phyloP scores from a whole-genome alignment of 2,888 invertebrate genomes.

The Ophion ellenae region DNA sequence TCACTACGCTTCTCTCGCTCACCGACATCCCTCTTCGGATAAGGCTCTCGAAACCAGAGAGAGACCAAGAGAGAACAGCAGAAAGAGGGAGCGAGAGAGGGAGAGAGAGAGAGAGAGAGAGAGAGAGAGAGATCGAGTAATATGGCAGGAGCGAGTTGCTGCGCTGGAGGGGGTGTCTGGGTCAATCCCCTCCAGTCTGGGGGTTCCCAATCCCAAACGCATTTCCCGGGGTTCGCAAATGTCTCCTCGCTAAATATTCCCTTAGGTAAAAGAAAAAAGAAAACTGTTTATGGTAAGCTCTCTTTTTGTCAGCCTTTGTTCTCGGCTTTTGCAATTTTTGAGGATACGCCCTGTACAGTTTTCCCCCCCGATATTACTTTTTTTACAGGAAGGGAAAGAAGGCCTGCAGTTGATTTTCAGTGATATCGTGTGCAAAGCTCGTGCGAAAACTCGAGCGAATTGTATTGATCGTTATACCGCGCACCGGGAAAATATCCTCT shows the following conservation, averaged over 20 bases:
- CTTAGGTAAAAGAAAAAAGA: not conserved
- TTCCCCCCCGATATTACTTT: not conserved
- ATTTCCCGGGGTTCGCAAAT: conserved; percentile 82
- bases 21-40: conserved; percentile 55
- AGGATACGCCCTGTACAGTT: not conserved
- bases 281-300: not conserved
- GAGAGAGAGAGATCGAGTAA: conserved; percentile 24
- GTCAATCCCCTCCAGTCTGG: conserved; percentile 83
- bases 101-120: conserved; percentile 40
- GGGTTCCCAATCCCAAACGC: conserved; percentile 81
- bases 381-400: not conserved
- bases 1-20: conserved; percentile 31
- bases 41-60: conserved; percentile 62
- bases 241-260: conserved; percentile 23
- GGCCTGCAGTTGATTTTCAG: not conserved
- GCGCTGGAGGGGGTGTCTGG: conserved; percentile 83
- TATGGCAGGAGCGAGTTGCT: conserved; percentile 75
- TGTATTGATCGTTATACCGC: not conserved
- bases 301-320: not conserved
- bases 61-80: conserved; percentile 28
- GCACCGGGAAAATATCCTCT: not conserved
- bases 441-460: not conserved
- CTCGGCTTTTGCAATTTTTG: not conserved
- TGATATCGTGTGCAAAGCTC: too few relatives aligned
- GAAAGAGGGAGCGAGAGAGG: conserved; percentile 36